Base-by-base conservation (phyloP, 2,113 vertebrate species). In the Stigmatopora argus region DNA sequence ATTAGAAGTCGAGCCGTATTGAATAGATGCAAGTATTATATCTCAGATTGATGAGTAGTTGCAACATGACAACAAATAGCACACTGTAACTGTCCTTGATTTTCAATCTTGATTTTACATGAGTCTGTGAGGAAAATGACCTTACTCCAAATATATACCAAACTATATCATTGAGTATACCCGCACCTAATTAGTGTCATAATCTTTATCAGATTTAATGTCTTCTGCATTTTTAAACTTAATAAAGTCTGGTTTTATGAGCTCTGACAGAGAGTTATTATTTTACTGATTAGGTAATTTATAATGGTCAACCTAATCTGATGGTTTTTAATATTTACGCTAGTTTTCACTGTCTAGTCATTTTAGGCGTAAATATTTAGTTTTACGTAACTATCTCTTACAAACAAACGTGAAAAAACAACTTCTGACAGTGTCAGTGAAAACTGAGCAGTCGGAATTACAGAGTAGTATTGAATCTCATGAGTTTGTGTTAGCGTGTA, bases 61-160 rank as follows among this genome's bases (percentile, higher is more conserved):
- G n/a, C 7, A 62, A 69, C 61, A 12, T 48, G 2, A 69, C 5
- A 17, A 15, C 1, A 72, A 47, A 69, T 70, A 4, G 63, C 71
- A 49, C 31, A 7, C 61, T 53, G 6, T 11, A n/a, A 15, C 59
- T 62, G 46, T 58, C 15, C 21, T 15, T 26, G 45, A 78, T 73
- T 80, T 62, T 45, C 38, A 49, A 67, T 60, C 65, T 67, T 56
- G 18, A 46, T 62, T 47, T 44, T 26, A 35, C 58, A 65, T 15
- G 59, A 55, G 34, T 62, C 26, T 63, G 14, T 31, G n/a, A 26
- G 38, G 15, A 46, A 64, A 55, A 65, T 58, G 2, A 47, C 15
- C 64, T 56, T 14, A 26, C 21, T 55, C 12, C 4, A 26, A 31
- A 31, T 6, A 5, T 56, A 15, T 23, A 13, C 9, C 21, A 13